Evolutionary conservation across 2,113 vertebrate species (phyloP).

Genomic region (Tyrannus savana): DNA sequence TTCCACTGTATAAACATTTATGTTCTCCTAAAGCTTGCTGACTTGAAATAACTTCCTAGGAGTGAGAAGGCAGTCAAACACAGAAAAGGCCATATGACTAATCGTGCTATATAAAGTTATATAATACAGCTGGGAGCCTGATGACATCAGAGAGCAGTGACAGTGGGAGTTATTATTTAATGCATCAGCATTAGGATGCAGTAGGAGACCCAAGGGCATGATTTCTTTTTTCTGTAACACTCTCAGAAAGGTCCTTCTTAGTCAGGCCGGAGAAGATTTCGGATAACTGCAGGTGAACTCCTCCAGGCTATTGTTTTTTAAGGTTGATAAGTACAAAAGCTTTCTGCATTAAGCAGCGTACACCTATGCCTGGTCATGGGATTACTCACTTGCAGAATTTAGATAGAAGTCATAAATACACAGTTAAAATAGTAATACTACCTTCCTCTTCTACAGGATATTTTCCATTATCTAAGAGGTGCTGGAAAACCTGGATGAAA

Average conservation of each 20-base stretch:
- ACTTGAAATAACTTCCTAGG: constrained; percentile 46
- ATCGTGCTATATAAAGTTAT: constrained; percentile 62
- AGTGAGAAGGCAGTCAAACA: constrained; percentile 43
- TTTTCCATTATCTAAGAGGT: background rate
- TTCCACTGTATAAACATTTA: constrained; percentile 42
- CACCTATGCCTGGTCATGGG: background rate
- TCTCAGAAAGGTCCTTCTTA: background rate
- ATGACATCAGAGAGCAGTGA: constrained; percentile 43
- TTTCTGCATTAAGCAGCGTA: background rate
- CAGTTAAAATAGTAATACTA: background rate
- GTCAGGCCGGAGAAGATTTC: background rate
- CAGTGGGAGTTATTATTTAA: constrained; percentile 25
- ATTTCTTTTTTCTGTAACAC: background rate
- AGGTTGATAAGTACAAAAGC: background rate
- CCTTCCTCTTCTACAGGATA: background rate
- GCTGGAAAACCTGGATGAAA: background rate
- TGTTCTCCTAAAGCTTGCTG: constrained; percentile 6
- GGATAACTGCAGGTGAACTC: background rate
- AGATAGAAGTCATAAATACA: background rate
- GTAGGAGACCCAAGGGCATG: constrained; percentile 3
- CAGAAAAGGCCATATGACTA: constrained; percentile 58
- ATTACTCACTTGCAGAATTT: background rate
- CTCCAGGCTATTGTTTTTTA: background rate
- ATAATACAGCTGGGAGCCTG: constrained; percentile 55
- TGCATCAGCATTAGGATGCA: constrained; percentile 21